phyloP scores from a whole-genome alignment of 2,113 vertebrate species.

The Sorex fumeus region DNA sequence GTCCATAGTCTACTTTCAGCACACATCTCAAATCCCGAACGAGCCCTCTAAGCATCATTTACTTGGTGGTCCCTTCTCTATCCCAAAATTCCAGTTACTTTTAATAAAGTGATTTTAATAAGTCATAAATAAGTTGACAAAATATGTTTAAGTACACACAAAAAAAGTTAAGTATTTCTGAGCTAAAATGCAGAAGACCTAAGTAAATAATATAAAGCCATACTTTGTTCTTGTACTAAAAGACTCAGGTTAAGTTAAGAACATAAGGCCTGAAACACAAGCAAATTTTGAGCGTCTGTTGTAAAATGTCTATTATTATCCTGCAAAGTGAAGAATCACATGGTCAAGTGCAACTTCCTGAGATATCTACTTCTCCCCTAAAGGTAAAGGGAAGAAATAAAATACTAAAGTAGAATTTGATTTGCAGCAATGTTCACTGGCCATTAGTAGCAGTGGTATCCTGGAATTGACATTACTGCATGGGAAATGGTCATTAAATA shows the following conservation, averaged over 20 bases:
- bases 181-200: constrained; percentile 7
- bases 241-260: not conserved
- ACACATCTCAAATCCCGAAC: too few species aligned
- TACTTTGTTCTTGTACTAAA: not conserved
- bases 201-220: not conserved
- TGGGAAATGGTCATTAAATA: not conserved
- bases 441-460: not conserved
- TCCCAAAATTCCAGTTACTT: too few species aligned
- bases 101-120: too few species aligned
- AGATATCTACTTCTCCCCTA: not conserved
- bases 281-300: not conserved
- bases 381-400: not conserved
- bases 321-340: not conserved
- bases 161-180: constrained; percentile 9
- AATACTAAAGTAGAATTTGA: not conserved
- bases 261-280: not conserved
- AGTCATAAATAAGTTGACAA: not conserved
- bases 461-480: not conserved
- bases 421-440: not conserved
- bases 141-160: not conserved
- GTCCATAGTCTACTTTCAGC: too few species aligned
- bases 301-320: not conserved
- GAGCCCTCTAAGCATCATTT: too few species aligned
- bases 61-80: too few species aligned
- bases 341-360: not conserved